Conservation (phyloP, 2,888 invertebrate species). For the Alcis repandata region DNA sequence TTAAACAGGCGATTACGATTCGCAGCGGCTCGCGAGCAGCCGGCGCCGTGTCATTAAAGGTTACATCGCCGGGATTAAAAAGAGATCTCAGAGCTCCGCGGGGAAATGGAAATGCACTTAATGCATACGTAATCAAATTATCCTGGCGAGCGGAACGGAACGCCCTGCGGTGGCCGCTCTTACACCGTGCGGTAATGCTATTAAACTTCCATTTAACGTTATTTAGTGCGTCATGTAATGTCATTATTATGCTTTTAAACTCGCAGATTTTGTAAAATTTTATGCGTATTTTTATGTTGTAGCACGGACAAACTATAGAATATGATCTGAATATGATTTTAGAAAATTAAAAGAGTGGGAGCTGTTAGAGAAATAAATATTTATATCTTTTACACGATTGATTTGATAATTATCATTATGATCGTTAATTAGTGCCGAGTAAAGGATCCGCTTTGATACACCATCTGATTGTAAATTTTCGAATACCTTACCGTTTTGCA, state of each 20-base stretch:
- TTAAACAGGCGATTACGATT: constrained; percentile 57
- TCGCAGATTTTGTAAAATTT: not conserved
- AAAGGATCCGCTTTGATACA: too few species aligned
- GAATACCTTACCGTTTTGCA: too few species aligned
- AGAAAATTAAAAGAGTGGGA: too few species aligned
- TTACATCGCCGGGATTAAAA: constrained; percentile 69
- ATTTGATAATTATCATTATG: too few species aligned
- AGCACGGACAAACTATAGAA: not conserved
- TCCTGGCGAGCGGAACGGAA: constrained; percentile 54
- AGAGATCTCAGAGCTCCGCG: constrained; percentile 67
- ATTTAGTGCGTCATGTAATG: constrained; percentile 4
- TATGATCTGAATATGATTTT: not conserved
- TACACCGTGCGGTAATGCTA: constrained; percentile 44
- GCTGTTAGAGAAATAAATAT: too few species aligned
- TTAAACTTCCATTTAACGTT: not conserved
- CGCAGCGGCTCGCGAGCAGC: constrained; percentile 41
- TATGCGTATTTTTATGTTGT: not conserved
- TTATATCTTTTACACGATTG: too few species aligned
- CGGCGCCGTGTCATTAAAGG: constrained; percentile 62
- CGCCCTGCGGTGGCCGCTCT: constrained; percentile 32
- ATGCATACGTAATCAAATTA: constrained; percentile 85
- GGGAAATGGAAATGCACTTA: constrained; percentile 84
- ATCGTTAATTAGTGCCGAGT: too few species aligned
- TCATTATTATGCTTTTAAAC: constrained; percentile 8
- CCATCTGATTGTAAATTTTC: too few species aligned